Conservation (phyloP, 2,888 invertebrate species). For the Chrysolina haemoptera region DNA sequence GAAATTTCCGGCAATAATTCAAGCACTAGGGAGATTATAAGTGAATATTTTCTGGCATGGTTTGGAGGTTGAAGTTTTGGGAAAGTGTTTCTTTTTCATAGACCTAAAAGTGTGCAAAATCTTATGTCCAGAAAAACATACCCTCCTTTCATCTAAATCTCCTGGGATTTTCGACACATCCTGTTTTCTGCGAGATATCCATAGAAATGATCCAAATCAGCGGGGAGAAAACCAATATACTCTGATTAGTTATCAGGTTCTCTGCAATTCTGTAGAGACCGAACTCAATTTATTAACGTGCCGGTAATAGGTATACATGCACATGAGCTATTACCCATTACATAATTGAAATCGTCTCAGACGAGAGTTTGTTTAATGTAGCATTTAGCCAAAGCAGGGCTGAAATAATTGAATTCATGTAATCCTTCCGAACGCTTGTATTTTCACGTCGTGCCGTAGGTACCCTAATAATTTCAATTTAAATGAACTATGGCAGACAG, state of each 20-base stretch:
- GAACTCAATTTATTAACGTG: slow-evolving; percentile 5
- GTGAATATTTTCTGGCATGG: too few species aligned
- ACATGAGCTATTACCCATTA: neutral
- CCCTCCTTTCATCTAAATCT: too few species aligned
- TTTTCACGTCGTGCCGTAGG: neutral
- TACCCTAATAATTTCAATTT: neutral
- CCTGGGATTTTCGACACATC: too few species aligned
- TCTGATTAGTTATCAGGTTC: neutral
- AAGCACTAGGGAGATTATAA: too few species aligned
- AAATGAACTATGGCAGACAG: neutral
- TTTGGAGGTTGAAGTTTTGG: too few species aligned
- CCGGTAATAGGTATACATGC: slow-evolving; percentile 1
- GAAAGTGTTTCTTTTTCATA: too few species aligned
- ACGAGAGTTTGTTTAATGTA: slow-evolving; percentile 5
- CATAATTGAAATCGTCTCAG: slow-evolving; percentile 1
- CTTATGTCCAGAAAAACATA: too few species aligned
- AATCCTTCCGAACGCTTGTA: slow-evolving; percentile 8
- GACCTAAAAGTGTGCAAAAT: too few species aligned
- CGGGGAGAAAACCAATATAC: neutral
- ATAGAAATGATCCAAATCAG: neutral
- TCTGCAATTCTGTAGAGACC: slow-evolving; percentile 14
- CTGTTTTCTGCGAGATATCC: too few species aligned
- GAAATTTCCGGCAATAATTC: too few species aligned
- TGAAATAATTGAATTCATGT: slow-evolving; percentile 2
- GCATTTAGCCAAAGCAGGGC: neutral